Conservation (phyloP, 2,888 invertebrate species). For the Adineta ricciae region DNA sequence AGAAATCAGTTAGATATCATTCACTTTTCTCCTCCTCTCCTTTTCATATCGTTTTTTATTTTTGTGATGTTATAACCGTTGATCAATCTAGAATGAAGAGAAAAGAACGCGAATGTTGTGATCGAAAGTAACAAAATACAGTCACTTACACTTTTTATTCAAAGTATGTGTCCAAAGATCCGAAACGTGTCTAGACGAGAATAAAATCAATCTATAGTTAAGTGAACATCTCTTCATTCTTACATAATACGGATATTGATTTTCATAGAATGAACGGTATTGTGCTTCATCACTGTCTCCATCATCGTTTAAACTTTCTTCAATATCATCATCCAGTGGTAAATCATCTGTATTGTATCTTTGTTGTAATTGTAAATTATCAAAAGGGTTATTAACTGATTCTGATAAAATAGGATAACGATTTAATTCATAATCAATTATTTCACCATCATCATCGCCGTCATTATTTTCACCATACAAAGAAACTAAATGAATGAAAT, state of each 20-base stretch:
- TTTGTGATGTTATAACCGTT: not conserved
- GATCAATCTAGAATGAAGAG: not conserved
- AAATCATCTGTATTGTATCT: not conserved
- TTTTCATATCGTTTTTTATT: not conserved
- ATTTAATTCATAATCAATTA: not conserved
- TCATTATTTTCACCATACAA: not conserved
- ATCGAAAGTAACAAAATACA: not conserved
- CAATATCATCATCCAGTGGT: not conserved
- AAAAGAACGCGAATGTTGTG: not conserved
- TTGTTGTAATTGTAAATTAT: not conserved
- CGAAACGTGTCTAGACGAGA: not conserved
- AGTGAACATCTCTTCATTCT: not conserved
- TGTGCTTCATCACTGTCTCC: not conserved
- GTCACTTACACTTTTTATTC: not conserved
- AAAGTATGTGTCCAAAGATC: not conserved
- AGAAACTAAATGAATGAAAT: no score
- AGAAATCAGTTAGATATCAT: not conserved
- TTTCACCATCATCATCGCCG: not conserved
- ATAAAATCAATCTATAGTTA: not conserved
- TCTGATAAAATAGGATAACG: not conserved
- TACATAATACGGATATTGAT: not conserved
- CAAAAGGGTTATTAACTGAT: not conserved
- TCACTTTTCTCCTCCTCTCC: not conserved
- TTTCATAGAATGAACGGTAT: not conserved
- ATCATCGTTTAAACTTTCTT: not conserved